Conservation (phyloP, 1,140 invertebrate species). For the Philotrypesis tridentata region DNA sequence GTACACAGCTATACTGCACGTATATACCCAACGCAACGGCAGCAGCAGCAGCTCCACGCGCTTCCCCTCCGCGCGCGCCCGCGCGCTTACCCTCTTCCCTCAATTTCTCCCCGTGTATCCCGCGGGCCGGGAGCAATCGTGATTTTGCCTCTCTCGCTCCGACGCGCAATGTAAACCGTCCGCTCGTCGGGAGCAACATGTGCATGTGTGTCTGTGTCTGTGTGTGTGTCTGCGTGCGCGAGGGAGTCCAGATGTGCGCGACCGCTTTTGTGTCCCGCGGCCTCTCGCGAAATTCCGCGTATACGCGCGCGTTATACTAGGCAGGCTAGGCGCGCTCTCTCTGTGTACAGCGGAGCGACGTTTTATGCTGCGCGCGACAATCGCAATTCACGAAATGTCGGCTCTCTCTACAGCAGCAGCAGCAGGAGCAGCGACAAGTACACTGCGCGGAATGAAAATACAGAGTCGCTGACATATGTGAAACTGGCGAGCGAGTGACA, state of each 20-base stretch:
- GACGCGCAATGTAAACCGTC: constrained; percentile 64
- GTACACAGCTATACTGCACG: neutral
- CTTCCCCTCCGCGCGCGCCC: neutral
- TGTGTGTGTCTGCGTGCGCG: constrained; percentile 54
- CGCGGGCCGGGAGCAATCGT: constrained; percentile 57
- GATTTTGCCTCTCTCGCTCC: constrained; percentile 64
- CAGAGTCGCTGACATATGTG: neutral
- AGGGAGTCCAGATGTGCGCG: constrained; percentile 69
- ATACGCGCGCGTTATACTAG: constrained; percentile 38
- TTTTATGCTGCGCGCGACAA: neutral
- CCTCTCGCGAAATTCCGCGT: constrained; percentile 65
- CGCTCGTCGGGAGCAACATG: neutral
- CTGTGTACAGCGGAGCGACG: too few species aligned
- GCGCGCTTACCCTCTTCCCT: neutral
- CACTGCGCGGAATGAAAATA: neutral
- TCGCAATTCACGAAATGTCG: constrained; percentile 12
- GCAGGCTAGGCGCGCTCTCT: too few species aligned
- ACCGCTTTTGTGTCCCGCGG: constrained; percentile 67
- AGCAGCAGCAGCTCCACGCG: neutral
- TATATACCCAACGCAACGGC: neutral
- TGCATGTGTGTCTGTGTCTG: constrained; percentile 18
- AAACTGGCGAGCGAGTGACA: neutral
- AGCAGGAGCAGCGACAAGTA: neutral
- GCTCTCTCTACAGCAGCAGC: too few species aligned
- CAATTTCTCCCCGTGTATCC: neutral